phyloP scores from a whole-genome alignment of 2,113 vertebrate species.

The Astatoreochromis straeleni region DNA sequence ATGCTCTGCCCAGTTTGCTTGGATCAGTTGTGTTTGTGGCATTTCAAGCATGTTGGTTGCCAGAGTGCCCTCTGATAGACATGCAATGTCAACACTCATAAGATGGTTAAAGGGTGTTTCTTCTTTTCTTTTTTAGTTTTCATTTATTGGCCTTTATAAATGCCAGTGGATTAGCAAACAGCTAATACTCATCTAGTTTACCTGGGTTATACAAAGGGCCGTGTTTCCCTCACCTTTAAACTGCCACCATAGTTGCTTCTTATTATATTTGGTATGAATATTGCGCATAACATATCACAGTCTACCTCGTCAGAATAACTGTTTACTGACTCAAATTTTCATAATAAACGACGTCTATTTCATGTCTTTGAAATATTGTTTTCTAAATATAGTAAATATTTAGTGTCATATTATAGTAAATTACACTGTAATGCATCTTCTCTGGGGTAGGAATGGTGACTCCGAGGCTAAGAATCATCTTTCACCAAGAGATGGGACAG shows the following conservation, averaged over 20 bases:
- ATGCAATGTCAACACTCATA: accelerated
- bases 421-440: not conserved
- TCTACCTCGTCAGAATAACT: not conserved
- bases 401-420: not conserved
- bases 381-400: not conserved
- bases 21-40: not conserved
- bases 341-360: not conserved
- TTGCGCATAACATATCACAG: not conserved
- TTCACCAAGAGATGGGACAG: conserved; percentile 58
- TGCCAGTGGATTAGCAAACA: not conserved
- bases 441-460: conserved; percentile 68
- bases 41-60: not conserved
- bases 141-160: not conserved
- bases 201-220: accelerated
- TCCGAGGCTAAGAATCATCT: conserved; percentile 71
- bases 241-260: not conserved
- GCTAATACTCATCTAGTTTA: not conserved
- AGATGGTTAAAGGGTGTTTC: not conserved
- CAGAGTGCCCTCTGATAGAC: not conserved
- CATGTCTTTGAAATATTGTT: not conserved
- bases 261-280: not conserved
- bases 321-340: not conserved
- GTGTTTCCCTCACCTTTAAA: not conserved
- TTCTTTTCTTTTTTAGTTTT: not conserved
- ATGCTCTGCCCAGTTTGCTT: not conserved